Base-by-base conservation (phyloP, 2,888 invertebrate species). In the Nomada lathburiana region DNA sequence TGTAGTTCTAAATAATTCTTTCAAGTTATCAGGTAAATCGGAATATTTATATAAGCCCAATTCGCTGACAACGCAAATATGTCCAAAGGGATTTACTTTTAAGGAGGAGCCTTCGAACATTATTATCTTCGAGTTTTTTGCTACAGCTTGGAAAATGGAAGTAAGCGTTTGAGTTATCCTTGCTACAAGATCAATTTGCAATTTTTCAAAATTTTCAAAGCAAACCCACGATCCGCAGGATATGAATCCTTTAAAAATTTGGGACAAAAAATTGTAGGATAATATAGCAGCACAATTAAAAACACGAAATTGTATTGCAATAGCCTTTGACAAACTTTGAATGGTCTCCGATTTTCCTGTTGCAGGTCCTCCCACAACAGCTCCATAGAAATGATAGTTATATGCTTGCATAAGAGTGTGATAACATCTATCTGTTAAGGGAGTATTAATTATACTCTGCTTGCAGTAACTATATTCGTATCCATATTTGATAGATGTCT, bases 351-450 rank as follows among this genome's bases (percentile, higher is more conserved):
- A 94, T 91, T 95, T 95, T 18, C 95, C 95, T 2, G 94, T 94
- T n/a, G 94, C 94, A 2, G 93, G 86, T 0, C 94, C 94, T 16
- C 95, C 95, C 84, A 94, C 93, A 0, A 95, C 92, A 5, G 94
- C 93, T 16, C 95, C 95, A 77, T 95, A 95, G 79, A 95, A 92
- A 90, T 96, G 95, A 81, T 96, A 94, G 88, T 95, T 94, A 91
- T 95, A 95, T 4, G 96, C 96, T 36, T 95, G 95, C 86, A 96
- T 94, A 71, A 96, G 91, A 3, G 95, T 95, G 53, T 95, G 94
- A 89, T 95, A 95, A 87, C 96, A 96, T 86, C 95, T 94, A 59
- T 94, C 94, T 5, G 95, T 95, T 20, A 94, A 85, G 2, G 94
- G 93, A 4, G 94, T 95, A 44, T 92, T 92, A 10, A 94, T 92